A percentile compares a stretch with the other conserved stretches of the same genome.
Evolutionary conservation across 2,113 vertebrate species (phyloP).

Genomic region (Cariama cristata): DNA sequence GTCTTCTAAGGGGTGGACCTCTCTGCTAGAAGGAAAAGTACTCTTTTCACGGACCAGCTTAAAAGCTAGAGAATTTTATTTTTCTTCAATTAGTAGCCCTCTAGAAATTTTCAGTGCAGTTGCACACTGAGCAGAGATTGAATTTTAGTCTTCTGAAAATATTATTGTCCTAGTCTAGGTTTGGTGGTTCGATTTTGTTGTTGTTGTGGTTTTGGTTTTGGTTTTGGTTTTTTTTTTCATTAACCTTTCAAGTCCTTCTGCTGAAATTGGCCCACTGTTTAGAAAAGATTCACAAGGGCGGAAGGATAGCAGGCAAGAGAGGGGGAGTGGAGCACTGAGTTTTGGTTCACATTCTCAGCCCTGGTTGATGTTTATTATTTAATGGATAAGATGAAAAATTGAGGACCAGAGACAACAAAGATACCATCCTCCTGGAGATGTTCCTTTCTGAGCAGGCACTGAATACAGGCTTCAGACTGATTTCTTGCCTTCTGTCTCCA

Average conservation of each 20-base stretch:
- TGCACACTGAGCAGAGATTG: not conserved
- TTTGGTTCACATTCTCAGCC: not conserved
- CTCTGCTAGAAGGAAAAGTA: not conserved
- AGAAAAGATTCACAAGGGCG: not conserved
- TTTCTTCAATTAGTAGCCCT: not conserved
- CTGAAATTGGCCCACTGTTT: not conserved
- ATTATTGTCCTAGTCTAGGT: not conserved
- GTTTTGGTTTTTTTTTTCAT: not conserved
- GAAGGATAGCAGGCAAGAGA: not conserved
- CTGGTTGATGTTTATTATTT: not conserved
- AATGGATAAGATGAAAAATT: not conserved
- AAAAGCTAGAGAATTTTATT: not conserved
- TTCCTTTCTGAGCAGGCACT: not conserved
- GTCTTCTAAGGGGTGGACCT: not conserved
- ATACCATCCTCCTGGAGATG: not conserved
- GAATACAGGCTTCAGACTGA: not conserved
- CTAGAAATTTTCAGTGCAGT: not conserved
- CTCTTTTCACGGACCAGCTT: not conserved
- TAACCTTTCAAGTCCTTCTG: not conserved
- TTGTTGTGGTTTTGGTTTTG: not conserved
- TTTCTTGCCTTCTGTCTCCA: not conserved
- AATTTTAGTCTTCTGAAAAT: slow-evolving; percentile 2
- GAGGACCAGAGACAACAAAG: not conserved
- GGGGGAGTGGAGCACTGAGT: not conserved
- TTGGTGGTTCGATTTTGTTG: not conserved